Percentiles rank a stretch among this genome's conserved stretches.
Evolutionary conservation across 2,797 vertebrate species (phyloP).

Genomic region (Oceanodroma leucorhoa): DNA sequence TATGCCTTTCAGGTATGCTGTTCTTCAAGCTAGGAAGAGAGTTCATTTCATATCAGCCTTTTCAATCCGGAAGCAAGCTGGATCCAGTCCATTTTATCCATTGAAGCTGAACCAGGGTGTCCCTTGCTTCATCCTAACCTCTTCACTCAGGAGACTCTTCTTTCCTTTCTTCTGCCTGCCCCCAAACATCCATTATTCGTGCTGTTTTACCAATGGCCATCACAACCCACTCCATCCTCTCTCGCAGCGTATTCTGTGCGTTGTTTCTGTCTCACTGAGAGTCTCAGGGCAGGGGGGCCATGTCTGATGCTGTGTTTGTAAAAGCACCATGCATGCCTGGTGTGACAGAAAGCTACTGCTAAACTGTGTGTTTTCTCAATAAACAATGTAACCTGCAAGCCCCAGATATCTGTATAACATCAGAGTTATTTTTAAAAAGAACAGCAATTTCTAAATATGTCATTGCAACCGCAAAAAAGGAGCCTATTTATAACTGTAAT

Average conservation of each 20-base stretch:
- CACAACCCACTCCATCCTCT: neutral
- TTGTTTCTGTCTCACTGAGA: neutral
- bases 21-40: neutral
- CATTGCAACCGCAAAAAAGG: neutral
- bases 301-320: neutral
- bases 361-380: neutral
- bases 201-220: neutral
- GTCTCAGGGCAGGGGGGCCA: neutral
- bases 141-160: neutral
- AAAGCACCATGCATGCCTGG: neutral
- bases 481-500: constrained; percentile 8
- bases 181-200: accelerated
- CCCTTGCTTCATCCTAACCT: neutral
- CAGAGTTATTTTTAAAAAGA: constrained; percentile 31
- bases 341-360: neutral
- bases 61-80: neutral
- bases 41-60: neutral
- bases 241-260: accelerated
- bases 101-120: neutral
- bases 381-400: neutral
- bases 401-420: neutral
- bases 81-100: neutral
- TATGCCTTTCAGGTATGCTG: neutral
- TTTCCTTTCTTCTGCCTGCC: neutral
- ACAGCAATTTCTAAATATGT: constrained; percentile 1